phyloP scores from a whole-genome alignment of 2,113 vertebrate species.

The Octodon degus region DNA sequence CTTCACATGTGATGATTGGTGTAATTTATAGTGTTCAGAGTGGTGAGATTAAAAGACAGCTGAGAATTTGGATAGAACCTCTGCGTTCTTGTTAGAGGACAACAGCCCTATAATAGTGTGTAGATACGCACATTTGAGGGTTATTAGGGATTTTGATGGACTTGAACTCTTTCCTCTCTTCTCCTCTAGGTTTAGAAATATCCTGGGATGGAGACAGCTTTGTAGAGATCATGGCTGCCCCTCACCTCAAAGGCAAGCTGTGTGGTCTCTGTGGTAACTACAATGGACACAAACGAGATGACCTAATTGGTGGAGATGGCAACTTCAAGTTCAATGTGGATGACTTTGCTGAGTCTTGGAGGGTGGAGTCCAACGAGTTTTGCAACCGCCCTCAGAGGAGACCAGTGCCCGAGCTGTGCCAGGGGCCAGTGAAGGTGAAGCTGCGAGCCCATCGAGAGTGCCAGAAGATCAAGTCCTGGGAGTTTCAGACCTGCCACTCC shows the following conservation, averaged over 20 bases:
- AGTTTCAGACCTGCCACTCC: conserved; percentile 96
- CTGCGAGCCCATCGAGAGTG: conserved; percentile 96
- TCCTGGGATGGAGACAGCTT: conserved; percentile 99
- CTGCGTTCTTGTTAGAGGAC: neutral
- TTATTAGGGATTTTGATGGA: neutral
- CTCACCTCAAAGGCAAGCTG: conserved; percentile 94
- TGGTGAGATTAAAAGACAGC: neutral
- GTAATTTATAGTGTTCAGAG: neutral
- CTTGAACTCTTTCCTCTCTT: conserved; percentile 13
- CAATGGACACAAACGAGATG: conserved; percentile 97
- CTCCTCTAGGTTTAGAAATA: conserved; percentile 93
- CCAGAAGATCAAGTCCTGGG: conserved; percentile 97
- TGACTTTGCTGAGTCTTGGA: conserved; percentile 98
- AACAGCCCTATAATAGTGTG: neutral
- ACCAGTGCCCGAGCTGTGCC: conserved; percentile 91
- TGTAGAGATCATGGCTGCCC: conserved; percentile 96
- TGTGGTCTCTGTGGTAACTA: conserved; percentile 99
- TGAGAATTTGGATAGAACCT: neutral
- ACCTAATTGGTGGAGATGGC: conserved; percentile 95
- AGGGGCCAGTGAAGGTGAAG: conserved; percentile 94
- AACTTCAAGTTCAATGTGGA: conserved; percentile 98
- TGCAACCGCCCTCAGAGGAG: conserved; percentile 90
- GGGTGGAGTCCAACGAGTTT: conserved; percentile 94
- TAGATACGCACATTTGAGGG: neutral
- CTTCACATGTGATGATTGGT: neutral